These are phyloP conservation scores for Orientallactaga sibirica DNA, from an alignment of 2,797 vertebrate species.

Conservation along the genomic window DNA sequence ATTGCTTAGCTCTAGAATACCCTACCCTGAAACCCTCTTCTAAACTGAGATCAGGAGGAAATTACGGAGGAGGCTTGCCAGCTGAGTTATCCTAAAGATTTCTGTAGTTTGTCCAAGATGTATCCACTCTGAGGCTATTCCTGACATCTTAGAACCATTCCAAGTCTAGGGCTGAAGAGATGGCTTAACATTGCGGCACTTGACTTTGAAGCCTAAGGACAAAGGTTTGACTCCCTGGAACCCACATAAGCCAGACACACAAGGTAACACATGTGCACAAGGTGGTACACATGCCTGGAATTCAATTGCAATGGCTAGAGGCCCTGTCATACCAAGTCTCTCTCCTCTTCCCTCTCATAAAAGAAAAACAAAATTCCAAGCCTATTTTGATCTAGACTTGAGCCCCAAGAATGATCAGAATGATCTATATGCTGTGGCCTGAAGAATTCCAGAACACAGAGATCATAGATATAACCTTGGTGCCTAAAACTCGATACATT, in stretches of 20 bases:
- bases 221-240: no score
- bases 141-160: neutral
- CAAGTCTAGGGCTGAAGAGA: no score
- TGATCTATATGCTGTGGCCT: no score
- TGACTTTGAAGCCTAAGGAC: no score
- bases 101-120: neutral
- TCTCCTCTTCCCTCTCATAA: no score
- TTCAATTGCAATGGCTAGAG: no score
- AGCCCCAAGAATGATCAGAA: neutral
- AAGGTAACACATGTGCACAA: no score
- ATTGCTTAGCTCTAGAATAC: neutral
- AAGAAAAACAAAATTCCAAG: neutral
- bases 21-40: neutral
- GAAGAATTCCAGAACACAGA: neutral
- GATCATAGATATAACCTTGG: neutral
- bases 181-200: no score
- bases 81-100: neutral
- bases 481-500: neutral
- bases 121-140: neutral
- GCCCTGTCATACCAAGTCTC: no score
- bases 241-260: no score
- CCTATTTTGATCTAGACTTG: neutral
- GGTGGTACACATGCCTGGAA: no score
- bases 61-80: neutral
- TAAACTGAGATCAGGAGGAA: neutral